Conservation (phyloP, 2,113 vertebrate genomes). For the Ivindomyrus marchei region DNA sequence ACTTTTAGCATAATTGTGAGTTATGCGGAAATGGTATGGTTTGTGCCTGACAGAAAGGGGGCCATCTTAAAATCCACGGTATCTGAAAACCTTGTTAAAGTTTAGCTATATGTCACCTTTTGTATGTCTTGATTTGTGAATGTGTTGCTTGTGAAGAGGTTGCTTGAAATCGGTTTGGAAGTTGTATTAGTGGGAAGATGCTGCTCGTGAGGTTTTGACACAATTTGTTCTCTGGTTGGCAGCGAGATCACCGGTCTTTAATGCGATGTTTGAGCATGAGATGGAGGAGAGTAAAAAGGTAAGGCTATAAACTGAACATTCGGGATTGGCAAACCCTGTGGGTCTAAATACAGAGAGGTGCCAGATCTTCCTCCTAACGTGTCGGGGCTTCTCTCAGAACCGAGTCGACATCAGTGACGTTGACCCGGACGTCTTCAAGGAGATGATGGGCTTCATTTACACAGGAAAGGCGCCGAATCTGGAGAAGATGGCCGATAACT, state of each 20-base stretch:
- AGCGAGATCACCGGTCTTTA: conserved; percentile 94
- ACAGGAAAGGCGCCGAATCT: conserved; percentile 80
- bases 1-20: conserved; percentile 18
- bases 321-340: neutral
- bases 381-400: conserved; percentile 56
- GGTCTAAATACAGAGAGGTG: neutral
- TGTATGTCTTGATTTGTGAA: neutral
- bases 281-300: conserved; percentile 99
- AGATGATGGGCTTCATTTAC: conserved; percentile 88
- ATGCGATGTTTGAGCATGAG: conserved; percentile 98
- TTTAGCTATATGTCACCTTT: neutral
- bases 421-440: conserved; percentile 82
- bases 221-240: conserved; percentile 25
- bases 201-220: neutral
- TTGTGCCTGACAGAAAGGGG: neutral
- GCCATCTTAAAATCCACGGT: neutral
- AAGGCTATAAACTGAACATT: conserved; percentile 18
- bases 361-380: neutral
- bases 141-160: neutral
- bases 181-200: neutral
- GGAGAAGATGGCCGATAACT: conserved; percentile 82
- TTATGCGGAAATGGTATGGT: neutral
- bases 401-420: conserved; percentile 81
- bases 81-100: neutral
- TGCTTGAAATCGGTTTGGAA: neutral